Evolutionary conservation across 1,140 invertebrate genomes (phyloP).

Genomic region (Archivesica marissinica): DNA sequence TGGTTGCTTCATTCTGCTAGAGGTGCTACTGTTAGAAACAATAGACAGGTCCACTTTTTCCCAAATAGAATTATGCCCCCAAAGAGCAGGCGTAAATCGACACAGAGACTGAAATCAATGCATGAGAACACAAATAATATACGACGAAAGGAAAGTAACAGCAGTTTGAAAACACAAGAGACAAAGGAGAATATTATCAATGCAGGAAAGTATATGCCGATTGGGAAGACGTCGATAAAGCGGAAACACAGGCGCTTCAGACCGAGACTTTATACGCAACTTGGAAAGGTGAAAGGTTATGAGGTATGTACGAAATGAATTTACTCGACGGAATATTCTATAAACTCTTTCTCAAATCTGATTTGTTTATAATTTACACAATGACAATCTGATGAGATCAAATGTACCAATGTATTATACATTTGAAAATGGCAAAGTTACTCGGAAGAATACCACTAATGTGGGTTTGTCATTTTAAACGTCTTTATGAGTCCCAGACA

Average conservation of each 20-base stretch:
- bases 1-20: constrained; percentile 36
- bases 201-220: constrained; percentile 41
- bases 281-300: constrained; percentile 54
- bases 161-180: neutral
- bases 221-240: constrained; percentile 33
- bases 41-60: neutral
- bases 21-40: neutral
- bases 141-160: neutral
- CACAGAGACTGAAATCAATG: neutral
- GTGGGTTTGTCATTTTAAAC: too few species aligned
- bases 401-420: neutral
- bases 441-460: too few species aligned
- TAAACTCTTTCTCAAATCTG: too few species aligned
- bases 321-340: too few species aligned
- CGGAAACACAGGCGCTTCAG: constrained; percentile 8
- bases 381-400: neutral
- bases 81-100: neutral
- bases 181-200: constrained; percentile 24
- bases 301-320: constrained; percentile 50
- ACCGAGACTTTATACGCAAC: constrained; percentile 37
- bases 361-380: too few species aligned
- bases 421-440: too few species aligned
- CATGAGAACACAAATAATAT: neutral
- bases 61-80: neutral
- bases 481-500: too few species aligned